Evolutionary conservation across 2,888 invertebrate genomes (phyloP), one percentile per base, ranked within the genome.

Genomic region (Rhagium mordax): DNA sequence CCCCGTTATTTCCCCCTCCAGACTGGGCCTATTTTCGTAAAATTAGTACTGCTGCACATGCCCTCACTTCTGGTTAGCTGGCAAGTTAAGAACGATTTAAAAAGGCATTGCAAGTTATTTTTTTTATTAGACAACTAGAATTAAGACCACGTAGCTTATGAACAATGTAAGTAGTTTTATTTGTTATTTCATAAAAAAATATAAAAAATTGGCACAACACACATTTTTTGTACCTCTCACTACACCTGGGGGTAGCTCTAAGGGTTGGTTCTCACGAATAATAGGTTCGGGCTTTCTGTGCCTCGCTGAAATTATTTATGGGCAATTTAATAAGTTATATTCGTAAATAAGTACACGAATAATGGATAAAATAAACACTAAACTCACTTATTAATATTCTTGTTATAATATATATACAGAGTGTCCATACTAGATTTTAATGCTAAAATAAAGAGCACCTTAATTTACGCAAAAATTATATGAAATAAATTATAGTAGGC

Each of bases 231-330:
- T 90, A 96, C 96, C 95, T 93, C 97, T 93, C 81, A 96, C 94
- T 85, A 98, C 97, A 89, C 96, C 97, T 83, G 96, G 96, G 77
- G 97, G 97, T 84, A 97, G 89, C 88, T 96, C 96, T 78, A 93
- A 89, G 2, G 98, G 98, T 87, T 95, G 94, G 88, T 95, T 97
- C 90, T 97, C 97, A 82, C 96, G 93, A 84, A 97, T 96, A 81
- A 97, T 97, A 90, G 96, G 90, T 89, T 96, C 95, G 79, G 94
- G 94, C 87, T 94, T 95, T 86, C 92, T 92, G 61, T 93, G 93
- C 81, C 91, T 90, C 72, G 91, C 93, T 91, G 89, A 75, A 88
- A 86, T 81, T 53, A 69, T 66, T 24, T 57, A 59, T 16, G 8
- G 16, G 33, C 21, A 29, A 16, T 59, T 24, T 59, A 57, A 15